Conservation (phyloP, 1,140 invertebrate species). For the Melitaea cinxia region DNA sequence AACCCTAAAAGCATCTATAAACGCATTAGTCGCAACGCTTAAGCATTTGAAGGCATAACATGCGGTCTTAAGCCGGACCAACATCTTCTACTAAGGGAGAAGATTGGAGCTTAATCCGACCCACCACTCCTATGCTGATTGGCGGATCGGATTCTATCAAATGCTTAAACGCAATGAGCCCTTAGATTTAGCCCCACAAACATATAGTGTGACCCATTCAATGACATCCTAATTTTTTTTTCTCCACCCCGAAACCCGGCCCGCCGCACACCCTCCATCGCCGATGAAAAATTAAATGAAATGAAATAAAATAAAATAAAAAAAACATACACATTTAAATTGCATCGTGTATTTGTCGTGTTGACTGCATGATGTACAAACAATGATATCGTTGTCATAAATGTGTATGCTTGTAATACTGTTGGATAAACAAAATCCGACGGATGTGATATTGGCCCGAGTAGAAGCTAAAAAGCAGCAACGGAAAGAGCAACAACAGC, state of each 20-base stretch:
- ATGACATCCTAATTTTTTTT: constrained; percentile 79
- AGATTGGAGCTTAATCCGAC: too few relatives aligned
- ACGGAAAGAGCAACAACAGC: constrained; percentile 84
- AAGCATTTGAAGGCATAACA: constrained; percentile 52
- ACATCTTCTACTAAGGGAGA: too few relatives aligned
- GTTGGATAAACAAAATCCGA: constrained; percentile 48
- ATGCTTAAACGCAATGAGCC: constrained; percentile 46
- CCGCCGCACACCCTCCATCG: constrained; percentile 71
- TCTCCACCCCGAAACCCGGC: constrained; percentile 69
- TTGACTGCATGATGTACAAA: constrained; percentile 73
- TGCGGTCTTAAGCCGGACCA: too few relatives aligned
- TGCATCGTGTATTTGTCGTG: constrained; percentile 76
- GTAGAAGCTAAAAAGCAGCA: constrained; percentile 96
- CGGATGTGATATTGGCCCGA: constrained; percentile 53
- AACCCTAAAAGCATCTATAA: constrained; percentile 55
- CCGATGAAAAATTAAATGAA: constrained; percentile 59
- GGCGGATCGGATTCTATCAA: too few relatives aligned
- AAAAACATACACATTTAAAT: constrained; percentile 68
- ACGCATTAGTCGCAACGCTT: constrained; percentile 58
- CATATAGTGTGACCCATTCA: constrained; percentile 73
- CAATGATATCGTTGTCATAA: constrained; percentile 61
- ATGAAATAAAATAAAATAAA: constrained; percentile 36
- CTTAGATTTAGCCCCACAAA: constrained; percentile 67
- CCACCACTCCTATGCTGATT: too few relatives aligned
- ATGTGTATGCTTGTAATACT: constrained; percentile 73